Percentiles rank a stretch among this genome's conserved stretches.
These are phyloP conservation scores for Cryptops parisi DNA, from an alignment of 2,888 invertebrate genomes.

Conservation along the genomic window DNA sequence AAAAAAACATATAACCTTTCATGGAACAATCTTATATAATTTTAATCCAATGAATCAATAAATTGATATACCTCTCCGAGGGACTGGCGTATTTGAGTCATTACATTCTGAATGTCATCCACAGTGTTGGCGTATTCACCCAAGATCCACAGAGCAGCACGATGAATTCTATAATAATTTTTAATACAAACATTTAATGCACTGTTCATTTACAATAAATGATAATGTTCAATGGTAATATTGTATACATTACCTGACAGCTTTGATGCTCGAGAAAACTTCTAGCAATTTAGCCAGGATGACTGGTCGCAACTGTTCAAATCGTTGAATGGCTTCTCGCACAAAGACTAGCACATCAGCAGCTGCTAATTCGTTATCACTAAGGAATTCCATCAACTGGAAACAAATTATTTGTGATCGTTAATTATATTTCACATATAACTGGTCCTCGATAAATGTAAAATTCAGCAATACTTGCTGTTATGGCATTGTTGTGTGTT, in stretches of 20 bases:
- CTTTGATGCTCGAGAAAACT: conserved; percentile 69
- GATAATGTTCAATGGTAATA: too few relatives aligned
- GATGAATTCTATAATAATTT: conserved; percentile 51
- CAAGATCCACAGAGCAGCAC: conserved; percentile 91
- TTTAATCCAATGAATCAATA: not conserved
- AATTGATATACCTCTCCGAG: conserved; percentile 60
- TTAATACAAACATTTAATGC: conserved; percentile 19
- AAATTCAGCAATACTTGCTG: too few relatives aligned
- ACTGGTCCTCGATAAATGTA: too few relatives aligned
- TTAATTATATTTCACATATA: too few relatives aligned
- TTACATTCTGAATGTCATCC: conserved; percentile 62
- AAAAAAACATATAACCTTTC: not conserved
- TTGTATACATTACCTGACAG: conserved; percentile 48
- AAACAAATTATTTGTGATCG: not conserved
- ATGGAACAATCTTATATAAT: not conserved
- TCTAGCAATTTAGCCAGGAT: conserved; percentile 69
- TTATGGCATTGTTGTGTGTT: too few relatives aligned
- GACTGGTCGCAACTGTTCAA: conserved; percentile 59
- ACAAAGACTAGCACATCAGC: conserved; percentile 94
- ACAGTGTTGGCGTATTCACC: conserved; percentile 82
- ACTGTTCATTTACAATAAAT: not conserved
- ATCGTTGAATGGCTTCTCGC: conserved; percentile 88
- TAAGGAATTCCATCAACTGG: conserved; percentile 70
- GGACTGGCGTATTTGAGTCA: conserved; percentile 56
- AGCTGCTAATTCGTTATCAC: conserved; percentile 68